These are phyloP conservation scores for Drosophila nr. medialis DNA, from an alignment of 2,888 invertebrate genomes.

Conservation along the genomic window DNA sequence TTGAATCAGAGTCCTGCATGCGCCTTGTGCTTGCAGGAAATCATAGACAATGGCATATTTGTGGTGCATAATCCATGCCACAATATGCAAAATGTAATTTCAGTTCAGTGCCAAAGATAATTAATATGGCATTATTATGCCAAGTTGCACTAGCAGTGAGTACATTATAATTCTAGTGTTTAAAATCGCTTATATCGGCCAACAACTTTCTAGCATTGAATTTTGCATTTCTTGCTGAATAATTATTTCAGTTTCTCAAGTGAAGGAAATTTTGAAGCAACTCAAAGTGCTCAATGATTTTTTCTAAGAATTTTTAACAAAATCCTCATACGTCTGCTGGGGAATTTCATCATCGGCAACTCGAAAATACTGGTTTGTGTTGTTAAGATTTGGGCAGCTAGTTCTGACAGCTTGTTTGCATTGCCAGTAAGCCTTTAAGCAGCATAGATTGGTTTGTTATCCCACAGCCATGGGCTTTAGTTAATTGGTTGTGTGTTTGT, in stretches of 20 bases:
- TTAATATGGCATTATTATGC: background rate
- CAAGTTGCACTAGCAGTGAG: background rate
- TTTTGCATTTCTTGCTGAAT: background rate
- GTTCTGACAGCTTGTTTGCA: background rate
- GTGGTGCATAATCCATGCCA: background rate
- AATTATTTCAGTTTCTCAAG: background rate
- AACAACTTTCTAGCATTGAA: too few relatives aligned
- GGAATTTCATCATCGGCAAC: background rate
- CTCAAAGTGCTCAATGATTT: background rate
- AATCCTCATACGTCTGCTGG: background rate
- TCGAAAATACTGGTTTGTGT: background rate
- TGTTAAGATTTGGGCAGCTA: background rate
- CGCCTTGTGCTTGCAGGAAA: background rate
- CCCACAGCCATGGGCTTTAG: background rate
- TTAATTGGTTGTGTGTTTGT: slow-evolving; percentile 11
- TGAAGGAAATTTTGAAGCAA: background rate
- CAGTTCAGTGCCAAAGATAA: background rate
- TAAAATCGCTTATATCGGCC: background rate
- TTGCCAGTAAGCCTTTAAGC: slow-evolving; percentile 14
- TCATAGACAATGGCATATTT: background rate
- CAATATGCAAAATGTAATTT: background rate
- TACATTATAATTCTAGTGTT: background rate
- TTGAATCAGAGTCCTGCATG: background rate
- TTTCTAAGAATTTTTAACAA: background rate
- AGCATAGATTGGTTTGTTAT: slow-evolving; percentile 1